A percentile compares a stretch with the other conserved stretches of the same genome.
These are phyloP conservation scores for Cynodonichthys magdalenae DNA, from an alignment of 2,797 vertebrate species.

Conservation along the genomic window DNA sequence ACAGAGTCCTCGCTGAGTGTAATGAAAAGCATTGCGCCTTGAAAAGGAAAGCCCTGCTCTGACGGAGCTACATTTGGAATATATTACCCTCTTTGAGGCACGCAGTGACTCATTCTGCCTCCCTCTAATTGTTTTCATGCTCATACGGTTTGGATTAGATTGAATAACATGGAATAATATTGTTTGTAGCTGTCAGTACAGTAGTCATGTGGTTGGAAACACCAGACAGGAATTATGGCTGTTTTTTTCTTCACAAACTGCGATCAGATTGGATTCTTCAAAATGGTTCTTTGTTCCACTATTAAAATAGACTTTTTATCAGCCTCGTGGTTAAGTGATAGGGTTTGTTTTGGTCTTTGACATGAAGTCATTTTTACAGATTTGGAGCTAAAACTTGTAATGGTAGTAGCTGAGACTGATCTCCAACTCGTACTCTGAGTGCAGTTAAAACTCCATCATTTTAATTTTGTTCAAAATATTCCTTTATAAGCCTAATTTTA, in stretches of 20 bases:
- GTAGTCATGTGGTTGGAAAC: slow-evolving; percentile 42
- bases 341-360: too few species aligned
- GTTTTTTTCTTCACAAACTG: slow-evolving; percentile 6
- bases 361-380: too few species aligned
- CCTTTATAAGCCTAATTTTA: too few species aligned
- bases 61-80: slow-evolving; percentile 64
- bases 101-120: slow-evolving; percentile 73
- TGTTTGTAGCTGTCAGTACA: slow-evolving; percentile 56
- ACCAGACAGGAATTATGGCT: not conserved
- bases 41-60: slow-evolving; percentile 40
- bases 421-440: too few species aligned
- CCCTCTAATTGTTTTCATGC: slow-evolving; percentile 58
- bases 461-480: too few species aligned
- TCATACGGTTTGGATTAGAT: slow-evolving; percentile 58
- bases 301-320: not conserved
- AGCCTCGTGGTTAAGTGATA: too few species aligned
- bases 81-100: slow-evolving; percentile 67
- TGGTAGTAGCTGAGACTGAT: too few species aligned
- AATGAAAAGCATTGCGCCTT: slow-evolving; percentile 72
- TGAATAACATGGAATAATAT: slow-evolving; percentile 61
- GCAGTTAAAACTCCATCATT: too few species aligned
- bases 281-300: not conserved
- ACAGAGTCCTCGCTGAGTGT: slow-evolving; percentile 63
- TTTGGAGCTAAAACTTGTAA: too few species aligned
- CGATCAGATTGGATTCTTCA: not conserved